Conservation (phyloP, 2,113 vertebrate species). For the Eonycteris spelaea region DNA sequence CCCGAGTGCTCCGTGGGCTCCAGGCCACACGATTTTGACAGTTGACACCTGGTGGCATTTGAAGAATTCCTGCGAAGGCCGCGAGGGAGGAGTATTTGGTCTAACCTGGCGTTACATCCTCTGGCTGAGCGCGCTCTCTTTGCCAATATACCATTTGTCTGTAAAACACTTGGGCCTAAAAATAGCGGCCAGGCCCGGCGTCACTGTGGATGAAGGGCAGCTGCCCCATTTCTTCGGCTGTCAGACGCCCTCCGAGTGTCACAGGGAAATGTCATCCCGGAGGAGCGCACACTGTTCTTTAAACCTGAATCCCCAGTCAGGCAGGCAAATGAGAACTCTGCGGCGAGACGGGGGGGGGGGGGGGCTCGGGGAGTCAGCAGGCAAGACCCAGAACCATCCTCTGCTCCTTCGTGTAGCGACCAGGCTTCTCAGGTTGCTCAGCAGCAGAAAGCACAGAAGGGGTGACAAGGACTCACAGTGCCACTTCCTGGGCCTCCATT, state of each 20-base stretch:
- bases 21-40: background rate
- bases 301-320: background rate
- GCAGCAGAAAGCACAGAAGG: background rate
- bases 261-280: background rate
- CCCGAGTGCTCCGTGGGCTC: background rate
- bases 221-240: slow-evolving; percentile 23
- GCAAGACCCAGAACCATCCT: background rate
- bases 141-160: background rate
- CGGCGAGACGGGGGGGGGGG: fast-evolving
- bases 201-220: background rate
- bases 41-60: slow-evolving; percentile 48
- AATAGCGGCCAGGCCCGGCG: slow-evolving; percentile 29
- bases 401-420: too few species aligned
- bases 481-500: background rate
- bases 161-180: slow-evolving; percentile 21
- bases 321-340: background rate
- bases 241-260: background rate
- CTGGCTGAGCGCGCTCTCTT: background rate
- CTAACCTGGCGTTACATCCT: background rate
- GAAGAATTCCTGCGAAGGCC: background rate
- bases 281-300: background rate
- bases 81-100: background rate
- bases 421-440: background rate
- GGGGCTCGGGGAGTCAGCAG: too few species aligned
- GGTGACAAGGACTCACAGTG: background rate